Conservation (phyloP, 2,888 invertebrate species). For the Drosophila siamana region DNA sequence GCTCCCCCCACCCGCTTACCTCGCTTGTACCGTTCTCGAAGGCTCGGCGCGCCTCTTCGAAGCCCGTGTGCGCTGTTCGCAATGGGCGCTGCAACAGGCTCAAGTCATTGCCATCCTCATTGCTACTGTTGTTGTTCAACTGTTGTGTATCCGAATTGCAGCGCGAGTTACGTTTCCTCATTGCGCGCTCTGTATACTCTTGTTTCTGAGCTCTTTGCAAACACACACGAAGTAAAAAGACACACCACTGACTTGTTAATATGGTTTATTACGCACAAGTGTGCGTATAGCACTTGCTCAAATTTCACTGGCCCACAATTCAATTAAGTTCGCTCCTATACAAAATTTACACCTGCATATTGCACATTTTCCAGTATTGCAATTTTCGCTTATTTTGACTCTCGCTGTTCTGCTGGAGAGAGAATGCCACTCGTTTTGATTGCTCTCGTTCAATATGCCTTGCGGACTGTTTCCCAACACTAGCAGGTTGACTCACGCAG, state of each 20-base stretch:
- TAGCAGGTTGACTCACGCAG: conserved; percentile 5
- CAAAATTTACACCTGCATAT: conserved; percentile 63
- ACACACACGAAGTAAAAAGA: conserved; percentile 5
- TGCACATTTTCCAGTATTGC: conserved; percentile 63
- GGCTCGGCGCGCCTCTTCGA: conserved; percentile 90
- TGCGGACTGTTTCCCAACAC: conserved; percentile 29
- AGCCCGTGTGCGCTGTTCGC: conserved; percentile 89
- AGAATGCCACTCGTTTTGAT: conserved; percentile 28
- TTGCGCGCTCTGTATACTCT: conserved; percentile 18
- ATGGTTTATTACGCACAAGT: conserved; percentile 28
- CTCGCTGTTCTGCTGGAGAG: conserved; percentile 33
- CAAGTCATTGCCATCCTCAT: conserved; percentile 86
- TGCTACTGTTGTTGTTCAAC: conserved; percentile 85
- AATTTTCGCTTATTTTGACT: conserved; percentile 46
- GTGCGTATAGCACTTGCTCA: conserved; percentile 31
- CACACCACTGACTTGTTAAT: background rate
- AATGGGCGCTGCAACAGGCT: conserved; percentile 89
- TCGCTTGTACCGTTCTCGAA: conserved; percentile 92
- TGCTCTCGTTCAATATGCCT: conserved; percentile 16
- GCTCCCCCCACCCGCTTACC: conserved; percentile 84
- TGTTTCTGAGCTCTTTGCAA: background rate
- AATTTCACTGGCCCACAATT: conserved; percentile 10
- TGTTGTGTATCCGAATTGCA: conserved; percentile 67
- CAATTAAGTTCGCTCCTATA: conserved; percentile 29
- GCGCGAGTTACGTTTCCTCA: conserved; percentile 73